Conservation (phyloP, 2,888 invertebrate genomes). For the Sinopyrophorus schimmeli region DNA sequence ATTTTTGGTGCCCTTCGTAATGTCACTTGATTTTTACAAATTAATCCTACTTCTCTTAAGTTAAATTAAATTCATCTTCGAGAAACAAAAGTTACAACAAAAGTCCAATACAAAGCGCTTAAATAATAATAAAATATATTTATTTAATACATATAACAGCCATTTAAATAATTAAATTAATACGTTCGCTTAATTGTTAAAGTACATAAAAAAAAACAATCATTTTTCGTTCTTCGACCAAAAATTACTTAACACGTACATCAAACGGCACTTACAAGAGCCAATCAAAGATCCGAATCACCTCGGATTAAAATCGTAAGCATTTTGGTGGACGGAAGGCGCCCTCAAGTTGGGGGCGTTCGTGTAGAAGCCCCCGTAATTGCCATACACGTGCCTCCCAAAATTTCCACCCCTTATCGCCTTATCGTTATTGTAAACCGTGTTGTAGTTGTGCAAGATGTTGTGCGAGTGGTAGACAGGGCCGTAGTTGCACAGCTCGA, state of each 20-base stretch:
- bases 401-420: conserved; percentile 47
- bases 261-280: too few species aligned
- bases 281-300: too few species aligned
- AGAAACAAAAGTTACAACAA: too few species aligned
- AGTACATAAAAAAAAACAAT: background rate
- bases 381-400: conserved; percentile 48
- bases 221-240: background rate
- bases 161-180: too few species aligned
- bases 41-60: too few species aligned
- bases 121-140: conserved; percentile 28
- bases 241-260: too few species aligned
- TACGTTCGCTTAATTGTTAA: conserved; percentile 2
- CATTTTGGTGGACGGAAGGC: conserved; percentile 42
- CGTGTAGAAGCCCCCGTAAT: conserved; percentile 49
- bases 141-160: conserved; percentile 27
- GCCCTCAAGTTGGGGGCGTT: conserved; percentile 43
- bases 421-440: conserved; percentile 51
- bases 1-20: too few species aligned
- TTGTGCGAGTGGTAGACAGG: conserved; percentile 66
- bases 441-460: conserved; percentile 52
- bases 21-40: too few species aligned
- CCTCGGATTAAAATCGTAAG: conserved; percentile 49
- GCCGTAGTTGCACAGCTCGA: conserved; percentile 68
- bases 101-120: conserved; percentile 2
- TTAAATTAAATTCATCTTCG: too few species aligned